These are phyloP conservation scores for Pteropus rufus DNA, from an alignment of 2,797 vertebrate species.

Conservation along the genomic window DNA sequence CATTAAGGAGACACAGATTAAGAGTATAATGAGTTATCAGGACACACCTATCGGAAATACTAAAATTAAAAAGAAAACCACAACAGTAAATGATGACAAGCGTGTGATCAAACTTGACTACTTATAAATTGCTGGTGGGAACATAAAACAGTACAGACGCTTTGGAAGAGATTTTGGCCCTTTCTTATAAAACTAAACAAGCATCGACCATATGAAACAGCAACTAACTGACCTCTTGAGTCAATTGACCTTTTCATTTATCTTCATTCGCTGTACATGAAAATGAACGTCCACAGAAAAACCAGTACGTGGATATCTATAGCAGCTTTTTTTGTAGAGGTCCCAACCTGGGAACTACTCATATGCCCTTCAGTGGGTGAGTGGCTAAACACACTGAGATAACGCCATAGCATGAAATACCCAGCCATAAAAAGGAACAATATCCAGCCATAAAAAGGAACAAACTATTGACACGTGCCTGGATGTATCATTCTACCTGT, in stretches of 20 bases:
- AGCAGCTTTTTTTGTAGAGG: background rate
- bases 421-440: background rate
- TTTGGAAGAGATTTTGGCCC: background rate
- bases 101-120: no score
- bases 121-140: background rate
- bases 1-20: background rate
- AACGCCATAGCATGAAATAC: background rate
- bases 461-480: background rate
- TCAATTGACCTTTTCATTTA: background rate
- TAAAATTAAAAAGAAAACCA: background rate
- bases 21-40: no score
- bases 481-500: background rate
- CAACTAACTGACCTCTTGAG: background rate
- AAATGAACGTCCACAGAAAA: background rate
- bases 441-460: background rate
- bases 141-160: background rate
- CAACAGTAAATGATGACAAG: background rate
- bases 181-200: background rate
- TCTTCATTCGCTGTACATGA: background rate
- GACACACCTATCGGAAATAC: background rate
- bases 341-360: background rate
- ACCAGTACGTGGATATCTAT: background rate
- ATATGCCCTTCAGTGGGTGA: background rate
- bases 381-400: background rate
- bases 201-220: background rate